phyloP scores from a whole-genome alignment of 1,140 invertebrate species.

The Cherax quadricarinatus region DNA sequence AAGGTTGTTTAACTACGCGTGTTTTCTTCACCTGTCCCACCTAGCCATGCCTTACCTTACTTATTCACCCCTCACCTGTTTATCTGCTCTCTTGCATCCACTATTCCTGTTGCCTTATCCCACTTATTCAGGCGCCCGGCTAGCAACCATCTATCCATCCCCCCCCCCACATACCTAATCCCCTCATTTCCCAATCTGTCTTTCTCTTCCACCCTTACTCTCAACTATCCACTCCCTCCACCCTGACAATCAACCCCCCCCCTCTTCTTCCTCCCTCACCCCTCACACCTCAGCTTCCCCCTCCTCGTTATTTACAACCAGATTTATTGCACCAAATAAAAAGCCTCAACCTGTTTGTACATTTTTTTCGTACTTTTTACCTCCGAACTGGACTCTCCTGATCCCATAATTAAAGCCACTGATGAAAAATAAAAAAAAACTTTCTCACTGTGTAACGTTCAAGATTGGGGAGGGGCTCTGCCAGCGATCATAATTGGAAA shows the following conservation, averaged over 20 bases:
- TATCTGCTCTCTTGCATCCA: not conserved
- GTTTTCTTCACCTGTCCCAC: too few species aligned
- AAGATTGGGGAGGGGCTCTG: not conserved
- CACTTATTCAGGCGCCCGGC: too few species aligned
- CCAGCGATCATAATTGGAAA: not conserved
- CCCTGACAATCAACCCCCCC: not conserved
- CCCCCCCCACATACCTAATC: not conserved
- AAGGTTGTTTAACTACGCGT: too few species aligned
- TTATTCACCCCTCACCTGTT: not conserved
- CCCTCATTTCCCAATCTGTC: not conserved
- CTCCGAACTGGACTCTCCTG: not conserved
- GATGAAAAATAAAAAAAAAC: too few species aligned
- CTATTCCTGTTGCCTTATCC: too few species aligned
- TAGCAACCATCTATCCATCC: not conserved
- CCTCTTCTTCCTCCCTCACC: not conserved
- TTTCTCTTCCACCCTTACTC: not conserved
- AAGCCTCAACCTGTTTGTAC: constrained; percentile 31
- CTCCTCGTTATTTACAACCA: constrained; percentile 17
- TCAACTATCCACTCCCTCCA: not conserved
- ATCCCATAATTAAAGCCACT: not conserved
- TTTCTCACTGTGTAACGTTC: not conserved
- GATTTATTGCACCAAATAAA: constrained; percentile 38
- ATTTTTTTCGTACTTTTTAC: not conserved
- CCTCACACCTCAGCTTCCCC: not conserved
- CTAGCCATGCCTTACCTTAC: too few species aligned